Evolutionary conservation across 2,113 vertebrate species (phyloP).

Genomic region (Ceyx cyanopectus): DNA sequence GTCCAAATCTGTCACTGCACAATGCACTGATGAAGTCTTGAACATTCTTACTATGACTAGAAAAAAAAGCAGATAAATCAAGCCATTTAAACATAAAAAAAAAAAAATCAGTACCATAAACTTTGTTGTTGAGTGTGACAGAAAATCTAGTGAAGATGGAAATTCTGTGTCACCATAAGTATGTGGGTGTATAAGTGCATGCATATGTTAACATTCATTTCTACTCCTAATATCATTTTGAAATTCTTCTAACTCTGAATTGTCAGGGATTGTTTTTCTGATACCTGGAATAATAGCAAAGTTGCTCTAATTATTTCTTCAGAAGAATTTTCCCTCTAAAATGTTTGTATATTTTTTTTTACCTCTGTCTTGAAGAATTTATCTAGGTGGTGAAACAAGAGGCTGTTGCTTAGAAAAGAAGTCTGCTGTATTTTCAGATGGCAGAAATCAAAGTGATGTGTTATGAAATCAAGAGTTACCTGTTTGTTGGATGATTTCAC

Average conservation of each 20-base stretch:
- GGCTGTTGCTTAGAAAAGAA: neutral
- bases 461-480: neutral
- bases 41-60: neutral
- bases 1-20: neutral
- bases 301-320: neutral
- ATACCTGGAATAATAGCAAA: neutral
- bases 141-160: neutral
- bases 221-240: neutral
- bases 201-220: rapidly evolving
- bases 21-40: neutral
- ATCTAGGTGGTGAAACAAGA: neutral
- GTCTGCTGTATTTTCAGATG: neutral
- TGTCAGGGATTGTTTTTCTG: neutral
- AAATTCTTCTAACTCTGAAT: neutral
- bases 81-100: neutral
- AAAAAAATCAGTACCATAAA: no score
- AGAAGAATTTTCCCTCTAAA: neutral
- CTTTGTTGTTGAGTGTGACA: neutral
- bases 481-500: neutral
- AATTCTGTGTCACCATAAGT: neutral
- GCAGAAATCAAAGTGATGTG: neutral
- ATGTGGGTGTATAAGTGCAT: rapidly evolving
- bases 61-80: neutral
- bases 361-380: neutral
- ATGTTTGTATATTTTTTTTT: neutral